phyloP scores from a whole-genome alignment of 2,113 vertebrate genomes.

The Albula glossodonta region DNA sequence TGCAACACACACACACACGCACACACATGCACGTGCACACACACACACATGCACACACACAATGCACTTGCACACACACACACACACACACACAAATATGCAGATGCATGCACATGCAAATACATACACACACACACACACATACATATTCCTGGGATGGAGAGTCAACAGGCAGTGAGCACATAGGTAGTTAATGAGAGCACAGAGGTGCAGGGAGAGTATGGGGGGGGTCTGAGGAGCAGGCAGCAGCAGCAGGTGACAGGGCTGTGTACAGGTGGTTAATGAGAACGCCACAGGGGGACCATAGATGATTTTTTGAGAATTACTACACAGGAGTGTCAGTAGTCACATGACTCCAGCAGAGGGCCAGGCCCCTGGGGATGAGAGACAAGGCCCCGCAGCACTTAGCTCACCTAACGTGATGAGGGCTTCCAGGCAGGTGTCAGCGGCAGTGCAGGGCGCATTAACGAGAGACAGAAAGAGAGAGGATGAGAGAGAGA shows the following conservation, averaged over 20 bases:
- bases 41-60: not conserved
- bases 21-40: not conserved
- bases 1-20: not conserved
- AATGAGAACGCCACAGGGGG: not conserved
- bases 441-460: not conserved
- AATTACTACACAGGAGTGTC: not conserved
- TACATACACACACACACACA: not conserved
- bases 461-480: conserved; percentile 38
- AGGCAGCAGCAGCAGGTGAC: not conserved
- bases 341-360: not conserved
- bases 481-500: conserved; percentile 25
- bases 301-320: not conserved
- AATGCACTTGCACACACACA: not conserved
- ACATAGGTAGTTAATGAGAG: not conserved
- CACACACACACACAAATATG: not conserved
- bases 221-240: not conserved
- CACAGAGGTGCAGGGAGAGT: not conserved
- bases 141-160: not conserved
- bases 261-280: not conserved
- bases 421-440: not conserved
- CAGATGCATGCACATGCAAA: not conserved
- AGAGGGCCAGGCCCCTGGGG: not conserved
- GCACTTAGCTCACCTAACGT: not conserved
- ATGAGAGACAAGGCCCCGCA: not conserved
- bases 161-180: not conserved